Percentiles rank a stretch among this genome's conserved stretches.
phyloP scores from a whole-genome alignment of 1,140 invertebrate species.

The Drosophila pruinosa region DNA sequence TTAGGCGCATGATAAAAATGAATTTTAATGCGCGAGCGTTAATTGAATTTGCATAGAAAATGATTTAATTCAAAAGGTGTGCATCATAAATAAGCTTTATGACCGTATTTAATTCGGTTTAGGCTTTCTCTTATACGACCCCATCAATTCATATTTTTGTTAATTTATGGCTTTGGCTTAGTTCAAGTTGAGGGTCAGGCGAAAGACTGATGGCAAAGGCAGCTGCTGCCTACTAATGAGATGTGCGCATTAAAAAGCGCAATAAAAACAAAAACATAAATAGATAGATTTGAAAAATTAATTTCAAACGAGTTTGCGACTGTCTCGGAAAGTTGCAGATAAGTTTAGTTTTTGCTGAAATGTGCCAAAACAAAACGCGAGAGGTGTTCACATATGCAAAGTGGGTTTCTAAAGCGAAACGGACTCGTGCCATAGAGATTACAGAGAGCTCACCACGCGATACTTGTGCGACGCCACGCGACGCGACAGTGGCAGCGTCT shows the following conservation, averaged over 20 bases:
- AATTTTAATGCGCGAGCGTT: neutral
- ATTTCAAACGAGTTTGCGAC: conserved; percentile 60
- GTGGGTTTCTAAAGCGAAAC: conserved; percentile 77
- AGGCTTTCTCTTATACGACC: conserved; percentile 24
- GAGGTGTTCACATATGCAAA: conserved; percentile 60
- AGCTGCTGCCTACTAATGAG: conserved; percentile 58
- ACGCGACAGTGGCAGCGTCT: conserved; percentile 25
- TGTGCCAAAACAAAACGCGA: conserved; percentile 54
- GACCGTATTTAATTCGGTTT: neutral
- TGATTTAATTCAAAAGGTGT: conserved; percentile 10
- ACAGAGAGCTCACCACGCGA: conserved; percentile 11
- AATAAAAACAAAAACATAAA: conserved; percentile 44
- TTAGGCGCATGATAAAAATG: conserved; percentile 36
- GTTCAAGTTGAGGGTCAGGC: conserved; percentile 74
- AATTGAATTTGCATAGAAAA: neutral
- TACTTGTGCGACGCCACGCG: no score
- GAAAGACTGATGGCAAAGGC: neutral
- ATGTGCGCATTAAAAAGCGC: conserved; percentile 40
- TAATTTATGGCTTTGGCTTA: conserved; percentile 36
- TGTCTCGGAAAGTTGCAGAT: conserved; percentile 44
- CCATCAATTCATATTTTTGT: conserved; percentile 13
- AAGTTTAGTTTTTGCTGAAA: conserved; percentile 37
- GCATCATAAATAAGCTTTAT: conserved; percentile 6
- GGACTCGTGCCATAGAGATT: conserved; percentile 13
- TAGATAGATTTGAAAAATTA: conserved; percentile 33